Evolutionary conservation across 2,888 invertebrate genomes (phyloP), one percentile per base, ranked within the genome.

Genomic region (Parapristionchus giblindavisi): DNA sequence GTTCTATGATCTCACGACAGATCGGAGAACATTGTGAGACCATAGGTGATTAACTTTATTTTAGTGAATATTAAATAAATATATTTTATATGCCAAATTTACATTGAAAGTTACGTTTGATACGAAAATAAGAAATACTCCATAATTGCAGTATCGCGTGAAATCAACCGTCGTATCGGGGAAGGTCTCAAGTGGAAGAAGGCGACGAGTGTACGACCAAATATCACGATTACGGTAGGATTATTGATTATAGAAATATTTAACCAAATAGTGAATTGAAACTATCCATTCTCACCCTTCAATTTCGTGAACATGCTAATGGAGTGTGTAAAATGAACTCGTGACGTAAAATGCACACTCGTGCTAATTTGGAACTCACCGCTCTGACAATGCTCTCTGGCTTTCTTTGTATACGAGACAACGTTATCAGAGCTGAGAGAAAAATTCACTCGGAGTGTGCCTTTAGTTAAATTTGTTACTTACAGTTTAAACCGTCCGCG

Each of bases 21-120:
- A n/a, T 36, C 27, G 68, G 68, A 52, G 68, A 68, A n/a, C 43
- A 36, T 8, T 68, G 68, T 36, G 68, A 38, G 1, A 17, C 68
- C 11, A 68, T 52, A 11, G 52, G 68, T 68, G 5, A 0, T 48
- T 14, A 54, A 17, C 43, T 43, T n/a, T n/a, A n/a, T n/a, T n/a
- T n/a, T n/a, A n/a, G n/a, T n/a, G n/a, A n/a, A n/a, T n/a, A n/a
- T n/a, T n/a, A n/a, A n/a, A n/a, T n/a, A n/a, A n/a, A n/a, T n/a
- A n/a, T n/a, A n/a, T n/a, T n/a, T n/a, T n/a, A n/a, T n/a, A n/a
- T n/a, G n/a, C n/a, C n/a, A n/a, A n/a, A n/a, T n/a, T n/a, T n/a
- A n/a, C n/a, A n/a, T n/a, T n/a, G n/a, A n/a, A n/a, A n/a, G n/a
- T n/a, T n/a, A n/a, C n/a, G n/a, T n/a, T n/a, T n/a, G n/a, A n/a